These are phyloP conservation scores for Scaptomyza montana DNA, from an alignment of 1,140 invertebrate species.

Conservation along the genomic window DNA sequence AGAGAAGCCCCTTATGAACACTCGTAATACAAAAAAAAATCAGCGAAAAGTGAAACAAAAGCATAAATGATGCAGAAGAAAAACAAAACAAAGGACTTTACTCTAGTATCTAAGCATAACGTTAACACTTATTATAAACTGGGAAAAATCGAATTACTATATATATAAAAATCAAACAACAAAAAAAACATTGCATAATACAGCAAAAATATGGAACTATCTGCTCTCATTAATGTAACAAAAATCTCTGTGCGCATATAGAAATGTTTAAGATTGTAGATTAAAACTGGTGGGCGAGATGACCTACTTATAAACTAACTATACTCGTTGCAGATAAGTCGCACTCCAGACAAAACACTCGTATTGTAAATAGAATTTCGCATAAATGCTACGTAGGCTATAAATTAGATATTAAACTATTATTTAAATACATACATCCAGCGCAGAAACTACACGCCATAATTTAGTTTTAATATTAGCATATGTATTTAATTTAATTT, in stretches of 20 bases:
- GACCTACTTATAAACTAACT: constrained; percentile 29
- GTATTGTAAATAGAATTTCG: constrained; percentile 40
- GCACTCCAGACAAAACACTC: constrained; percentile 28
- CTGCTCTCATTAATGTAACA: constrained; percentile 32
- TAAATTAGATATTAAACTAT: constrained; percentile 11
- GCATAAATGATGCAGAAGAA: constrained; percentile 34
- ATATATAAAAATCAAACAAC: constrained; percentile 40
- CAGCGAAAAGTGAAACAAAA: constrained; percentile 28
- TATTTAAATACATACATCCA: constrained; percentile 24
- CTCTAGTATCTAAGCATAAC: constrained; percentile 71
- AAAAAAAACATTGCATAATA: constrained; percentile 8
- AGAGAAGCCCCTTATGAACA: constrained; percentile 30
- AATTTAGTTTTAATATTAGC: constrained; percentile 49
- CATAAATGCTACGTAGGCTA: constrained; percentile 17
- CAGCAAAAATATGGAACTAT: constrained; percentile 6
- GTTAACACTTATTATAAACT: constrained; percentile 52
- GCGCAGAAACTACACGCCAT: constrained; percentile 62
- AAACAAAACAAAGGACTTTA: constrained; percentile 76
- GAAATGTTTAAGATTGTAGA: constrained; percentile 14
- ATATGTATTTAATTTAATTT: constrained; percentile 22
- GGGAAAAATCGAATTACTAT: constrained; percentile 44
- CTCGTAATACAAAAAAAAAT: constrained; percentile 26
- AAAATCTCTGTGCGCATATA: constrained; percentile 56
- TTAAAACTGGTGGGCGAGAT: constrained; percentile 18
- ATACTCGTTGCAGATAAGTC: constrained; percentile 40